Conservation (phyloP, 2,113 vertebrate species). For the Hemiscyllium ocellatum region DNA sequence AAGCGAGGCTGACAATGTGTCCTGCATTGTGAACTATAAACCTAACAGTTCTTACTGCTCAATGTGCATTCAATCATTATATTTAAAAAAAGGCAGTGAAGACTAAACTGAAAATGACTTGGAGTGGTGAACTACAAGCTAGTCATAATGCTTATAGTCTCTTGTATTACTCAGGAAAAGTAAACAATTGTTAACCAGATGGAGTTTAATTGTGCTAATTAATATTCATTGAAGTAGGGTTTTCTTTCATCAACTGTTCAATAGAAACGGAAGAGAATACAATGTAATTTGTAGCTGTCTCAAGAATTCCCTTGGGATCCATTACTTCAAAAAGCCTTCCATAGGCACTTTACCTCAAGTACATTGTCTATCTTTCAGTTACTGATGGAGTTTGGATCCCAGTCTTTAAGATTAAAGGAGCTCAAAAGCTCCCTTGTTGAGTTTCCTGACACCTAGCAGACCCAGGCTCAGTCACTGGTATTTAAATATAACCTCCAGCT, state of each 20-base stretch:
- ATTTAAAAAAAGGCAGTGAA: background rate
- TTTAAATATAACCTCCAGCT: slow-evolving; percentile 19
- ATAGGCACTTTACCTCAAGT: slow-evolving; percentile 41
- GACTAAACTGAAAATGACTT: slow-evolving; percentile 7
- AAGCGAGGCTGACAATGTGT: background rate
- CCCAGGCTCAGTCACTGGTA: slow-evolving; percentile 13
- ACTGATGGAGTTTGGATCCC: background rate
- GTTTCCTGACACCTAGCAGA: slow-evolving; percentile 32
- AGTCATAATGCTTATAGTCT: background rate
- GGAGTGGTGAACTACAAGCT: background rate
- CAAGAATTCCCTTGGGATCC: slow-evolving; percentile 37
- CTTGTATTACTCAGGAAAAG: background rate
- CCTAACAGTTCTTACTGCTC: background rate
- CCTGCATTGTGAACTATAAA: background rate
- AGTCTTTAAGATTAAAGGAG: slow-evolving; percentile 32
- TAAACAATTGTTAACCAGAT: slow-evolving; percentile 17
- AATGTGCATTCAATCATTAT: background rate
- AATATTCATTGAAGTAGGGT: slow-evolving; percentile 22
- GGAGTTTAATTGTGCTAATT: slow-evolving; percentile 22
- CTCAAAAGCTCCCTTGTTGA: background rate
- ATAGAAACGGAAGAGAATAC: slow-evolving; percentile 40
- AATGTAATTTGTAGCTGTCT: slow-evolving; percentile 33
- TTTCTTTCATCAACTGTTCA: slow-evolving; percentile 22
- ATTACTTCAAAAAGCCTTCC: background rate
- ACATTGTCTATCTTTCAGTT: slow-evolving; percentile 44